phyloP scores from a whole-genome alignment of 2,113 vertebrate species.

The Paedocypris sp. region DNA sequence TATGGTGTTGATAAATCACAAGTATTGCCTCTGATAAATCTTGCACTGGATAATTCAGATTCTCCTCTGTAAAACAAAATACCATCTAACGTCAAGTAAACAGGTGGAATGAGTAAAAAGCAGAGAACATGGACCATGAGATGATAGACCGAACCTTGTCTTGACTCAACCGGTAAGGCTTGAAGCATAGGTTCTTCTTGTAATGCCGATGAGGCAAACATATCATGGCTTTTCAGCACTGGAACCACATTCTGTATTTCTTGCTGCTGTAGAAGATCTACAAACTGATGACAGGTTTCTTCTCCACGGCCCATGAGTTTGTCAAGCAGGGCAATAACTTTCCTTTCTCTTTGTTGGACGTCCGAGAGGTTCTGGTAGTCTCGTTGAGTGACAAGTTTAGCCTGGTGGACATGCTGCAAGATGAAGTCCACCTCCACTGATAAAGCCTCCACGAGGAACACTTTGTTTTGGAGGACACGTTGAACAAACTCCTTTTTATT shows the following conservation, averaged over 20 bases:
- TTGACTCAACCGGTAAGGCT: no score
- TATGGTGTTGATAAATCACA: no score
- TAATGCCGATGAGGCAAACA: background rate
- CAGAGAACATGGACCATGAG: no score
- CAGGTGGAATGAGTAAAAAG: no score
- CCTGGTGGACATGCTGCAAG: slow-evolving; percentile 31
- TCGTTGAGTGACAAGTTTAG: background rate
- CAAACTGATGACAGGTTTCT: slow-evolving; percentile 28
- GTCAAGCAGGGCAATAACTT: slow-evolving; percentile 42
- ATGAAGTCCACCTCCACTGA: slow-evolving; percentile 26
- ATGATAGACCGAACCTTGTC: no score
- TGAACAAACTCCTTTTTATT: background rate
- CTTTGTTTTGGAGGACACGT: slow-evolving; percentile 28
- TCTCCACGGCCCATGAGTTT: slow-evolving; percentile 48
- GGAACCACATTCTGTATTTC: slow-evolving; percentile 16
- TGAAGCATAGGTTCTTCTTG: no score
- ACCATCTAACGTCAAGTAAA: no score
- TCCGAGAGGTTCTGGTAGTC: slow-evolving; percentile 47
- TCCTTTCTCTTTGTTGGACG: background rate
- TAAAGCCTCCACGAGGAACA: background rate
- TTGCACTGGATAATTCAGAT: background rate
- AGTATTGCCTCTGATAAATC: no score
- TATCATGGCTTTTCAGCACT: background rate
- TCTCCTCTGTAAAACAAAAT: background rate
- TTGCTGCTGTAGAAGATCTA: slow-evolving; percentile 37